These are phyloP conservation scores for Monochamus saltuarius DNA, from an alignment of 1,140 invertebrate genomes.

Conservation along the genomic window DNA sequence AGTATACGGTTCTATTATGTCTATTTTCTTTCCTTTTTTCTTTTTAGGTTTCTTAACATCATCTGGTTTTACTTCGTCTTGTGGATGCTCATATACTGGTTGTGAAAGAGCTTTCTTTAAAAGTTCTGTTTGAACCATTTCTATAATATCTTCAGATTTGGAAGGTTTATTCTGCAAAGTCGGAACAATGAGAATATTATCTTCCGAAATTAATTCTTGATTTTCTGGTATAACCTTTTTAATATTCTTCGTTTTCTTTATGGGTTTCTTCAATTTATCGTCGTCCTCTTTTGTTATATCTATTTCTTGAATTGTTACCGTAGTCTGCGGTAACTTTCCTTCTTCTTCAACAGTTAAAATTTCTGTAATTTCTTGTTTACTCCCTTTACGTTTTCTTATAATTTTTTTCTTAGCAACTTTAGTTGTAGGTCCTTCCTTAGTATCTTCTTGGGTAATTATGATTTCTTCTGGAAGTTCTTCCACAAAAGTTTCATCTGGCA, in stretches of 20 bases:
- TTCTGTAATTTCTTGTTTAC: constrained; percentile 39
- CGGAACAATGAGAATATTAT: constrained; percentile 29
- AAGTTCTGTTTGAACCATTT: constrained; percentile 31
- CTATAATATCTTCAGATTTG: constrained; percentile 25
- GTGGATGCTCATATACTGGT: constrained; percentile 39
- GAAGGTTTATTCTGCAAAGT: constrained; percentile 37
- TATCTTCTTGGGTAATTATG: constrained; percentile 51
- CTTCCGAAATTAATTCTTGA: constrained; percentile 31
- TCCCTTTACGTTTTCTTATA: constrained; percentile 40
- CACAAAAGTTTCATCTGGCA: constrained; percentile 20
- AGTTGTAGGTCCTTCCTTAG: constrained; percentile 51
- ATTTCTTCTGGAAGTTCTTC: constrained; percentile 52
- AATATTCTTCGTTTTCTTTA: constrained; percentile 48
- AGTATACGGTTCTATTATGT: background rate
- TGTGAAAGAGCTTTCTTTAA: constrained; percentile 32
- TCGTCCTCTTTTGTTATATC: constrained; percentile 44
- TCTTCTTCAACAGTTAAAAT: constrained; percentile 46
- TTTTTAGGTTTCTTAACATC: constrained; percentile 20
- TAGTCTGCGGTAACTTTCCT: constrained; percentile 42
- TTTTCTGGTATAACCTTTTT: constrained; percentile 26
- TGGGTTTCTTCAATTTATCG: constrained; percentile 50
- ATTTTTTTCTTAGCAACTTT: constrained; percentile 49
- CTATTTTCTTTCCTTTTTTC: background rate
- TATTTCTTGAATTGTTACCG: constrained; percentile 48
- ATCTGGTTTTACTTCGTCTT: constrained; percentile 20